Evolutionary conservation across 2,888 invertebrate species (phyloP), one percentile per base, ranked within the genome.

Genomic region (Diachrysia chrysitis): DNA sequence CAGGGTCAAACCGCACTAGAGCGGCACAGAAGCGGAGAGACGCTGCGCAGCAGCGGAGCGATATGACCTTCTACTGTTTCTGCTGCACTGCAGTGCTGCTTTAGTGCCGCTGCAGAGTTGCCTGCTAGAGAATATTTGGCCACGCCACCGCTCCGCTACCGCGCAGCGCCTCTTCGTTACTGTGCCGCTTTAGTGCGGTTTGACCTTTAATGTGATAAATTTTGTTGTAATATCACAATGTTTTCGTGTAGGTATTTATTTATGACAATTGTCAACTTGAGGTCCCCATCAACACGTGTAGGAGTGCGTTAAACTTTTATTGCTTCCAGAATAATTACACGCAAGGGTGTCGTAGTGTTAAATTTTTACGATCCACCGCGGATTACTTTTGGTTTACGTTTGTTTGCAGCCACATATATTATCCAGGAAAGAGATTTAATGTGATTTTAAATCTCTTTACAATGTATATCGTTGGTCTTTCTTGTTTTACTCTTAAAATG

Each of bases 351-450:
- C 48, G 69, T 78, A 64, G 69, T 54, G 74, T 78, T 78, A 64
- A 75, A 78, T 73, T 75, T 75, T 75, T 64, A 75, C 74, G 75
- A 78, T 17, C 64, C 78, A 54, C 73, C 23, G 74, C 21, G 74
- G 75, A 75, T 75, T 69, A 78, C 78, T 78, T 73, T 69, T 59
- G 74, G 78, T 69, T 59, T 53, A 9, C 62, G 35, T 64, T 62
- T 62, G 59, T 78, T 48, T 46, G 25, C 55, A 23, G 54, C 56
- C 77, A 59, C 29, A 19, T 68, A 78, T 56, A 59, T 68, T 69
- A 62, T 48, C 58, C 61, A 32, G 67, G 21, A 42, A 65, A 25
- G 17, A 51, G 60, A 67, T 71, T 59, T 53, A 48, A 37, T 51
- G 48, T 51, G 48, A 51, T 51, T 51, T 51, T 51, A 51, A 51